Evolutionary conservation across 2,113 vertebrate species (phyloP), one percentile per base, ranked within the genome.

Genomic region (Tragulus kanchil): DNA sequence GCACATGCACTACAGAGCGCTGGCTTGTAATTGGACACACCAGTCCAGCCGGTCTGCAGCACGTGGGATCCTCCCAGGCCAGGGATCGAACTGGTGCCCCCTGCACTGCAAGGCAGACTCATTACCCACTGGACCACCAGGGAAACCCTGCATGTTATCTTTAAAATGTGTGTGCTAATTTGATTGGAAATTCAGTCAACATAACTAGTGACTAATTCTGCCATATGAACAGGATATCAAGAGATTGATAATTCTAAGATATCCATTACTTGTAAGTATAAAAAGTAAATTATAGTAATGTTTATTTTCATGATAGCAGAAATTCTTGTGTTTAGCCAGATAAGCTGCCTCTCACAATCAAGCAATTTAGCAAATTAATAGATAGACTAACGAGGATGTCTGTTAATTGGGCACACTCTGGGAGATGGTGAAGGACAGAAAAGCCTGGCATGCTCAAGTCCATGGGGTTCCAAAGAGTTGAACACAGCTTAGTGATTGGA

Each of bases 321-420:
- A 75, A 85, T 85, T 78, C 31, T 62, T 90, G 25, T 91, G n/a
- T 78, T 87, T 61, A 84, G 59, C 83, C 95, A 54, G 13, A 61
- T 52, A 90, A 77, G 78, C 64, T 90, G n/a, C 1, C 15, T 75
- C 59, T 90, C 81, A 83, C 17, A 2, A 54, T 73, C 48, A 86
- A 79, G 28, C 48, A 7, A 96, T 65, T 90, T 65, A 45, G 25
- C 79, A 78, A 64, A 59, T 90, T 58, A 93, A 77, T 78, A 84
- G 88, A n/a, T 25, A 87, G 28, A 8, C 2, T 52, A 81, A 45
- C 19, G 67, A 36, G 10, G 14, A 69, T 69, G 15, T 67, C 31
- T n/a, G 4, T 67, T 67, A 67, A n/a, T n/a, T 67, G 31, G n/a
- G 65, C 65, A n/a, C 31, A 17, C 65, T 67, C 64, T 67, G 15